A percentile compares a stretch with the other conserved stretches of the same genome.
Evolutionary conservation across 1,140 invertebrate genomes (phyloP).

Genomic region (Drosophila sp.): DNA sequence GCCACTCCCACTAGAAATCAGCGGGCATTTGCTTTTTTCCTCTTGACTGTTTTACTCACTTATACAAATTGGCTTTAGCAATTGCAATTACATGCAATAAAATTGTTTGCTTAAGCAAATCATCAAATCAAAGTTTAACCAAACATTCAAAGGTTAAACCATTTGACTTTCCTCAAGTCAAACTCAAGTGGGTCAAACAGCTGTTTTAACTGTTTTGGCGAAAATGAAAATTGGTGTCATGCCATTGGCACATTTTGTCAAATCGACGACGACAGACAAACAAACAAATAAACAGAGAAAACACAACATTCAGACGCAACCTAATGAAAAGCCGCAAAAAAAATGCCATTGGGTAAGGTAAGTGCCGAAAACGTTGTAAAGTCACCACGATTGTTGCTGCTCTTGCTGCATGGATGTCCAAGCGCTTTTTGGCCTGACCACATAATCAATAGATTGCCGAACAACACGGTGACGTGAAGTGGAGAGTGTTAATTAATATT

Average conservation of each 20-base stretch:
- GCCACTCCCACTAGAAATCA: slow-evolving; percentile 26
- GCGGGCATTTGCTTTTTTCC: slow-evolving; percentile 15
- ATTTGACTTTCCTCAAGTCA: slow-evolving; percentile 72
- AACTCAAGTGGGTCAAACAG: slow-evolving; percentile 73
- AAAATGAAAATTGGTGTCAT: slow-evolving; percentile 76
- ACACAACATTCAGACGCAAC: slow-evolving; percentile 20
- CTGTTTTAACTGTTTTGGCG: slow-evolving; percentile 44
- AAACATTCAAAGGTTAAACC: slow-evolving; percentile 61
- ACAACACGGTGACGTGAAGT: not conserved
- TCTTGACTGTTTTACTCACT: slow-evolving; percentile 40
- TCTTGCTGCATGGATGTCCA: slow-evolving; percentile 32
- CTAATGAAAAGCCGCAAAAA: slow-evolving; percentile 32
- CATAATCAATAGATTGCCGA: slow-evolving; percentile 60
- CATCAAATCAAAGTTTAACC: slow-evolving; percentile 15
- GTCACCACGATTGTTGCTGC: slow-evolving; percentile 35
- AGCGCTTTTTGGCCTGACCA: slow-evolving; percentile 26
- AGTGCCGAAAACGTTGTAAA: slow-evolving; percentile 49
- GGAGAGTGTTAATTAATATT: slow-evolving; percentile 69
- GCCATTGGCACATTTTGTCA: slow-evolving; percentile 78
- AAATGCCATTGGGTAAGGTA: slow-evolving; percentile 74
- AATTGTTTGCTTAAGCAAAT: slow-evolving; percentile 48
- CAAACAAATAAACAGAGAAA: slow-evolving; percentile 15
- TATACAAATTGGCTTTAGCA: slow-evolving; percentile 61
- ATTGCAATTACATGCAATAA: slow-evolving; percentile 48
- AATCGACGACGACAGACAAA: slow-evolving; percentile 36